phyloP scores from a whole-genome alignment of 1,140 invertebrate species.

The Physella acuta region DNA sequence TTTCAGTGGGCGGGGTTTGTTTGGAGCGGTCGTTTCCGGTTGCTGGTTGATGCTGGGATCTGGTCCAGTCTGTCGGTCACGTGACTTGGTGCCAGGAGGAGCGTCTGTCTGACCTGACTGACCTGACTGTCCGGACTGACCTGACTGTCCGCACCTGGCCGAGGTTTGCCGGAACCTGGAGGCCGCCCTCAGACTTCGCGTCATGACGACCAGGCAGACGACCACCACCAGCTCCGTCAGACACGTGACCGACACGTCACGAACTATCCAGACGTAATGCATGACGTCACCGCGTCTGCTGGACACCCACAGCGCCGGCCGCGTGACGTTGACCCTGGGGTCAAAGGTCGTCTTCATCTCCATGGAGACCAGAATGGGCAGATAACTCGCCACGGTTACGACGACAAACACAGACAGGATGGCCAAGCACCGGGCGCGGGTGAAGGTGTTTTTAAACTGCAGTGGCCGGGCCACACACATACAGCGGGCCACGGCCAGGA shows the following conservation, averaged over 20 bases:
- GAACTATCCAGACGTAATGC: not conserved
- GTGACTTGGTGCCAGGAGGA: not conserved
- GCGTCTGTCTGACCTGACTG: no score
- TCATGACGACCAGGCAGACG: not conserved
- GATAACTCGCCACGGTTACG: not conserved
- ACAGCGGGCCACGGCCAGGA: constrained; percentile 1
- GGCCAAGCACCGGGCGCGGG: not conserved
- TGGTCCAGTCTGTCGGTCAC: not conserved
- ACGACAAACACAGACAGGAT: not conserved
- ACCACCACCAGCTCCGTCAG: not conserved
- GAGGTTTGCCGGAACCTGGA: not conserved
- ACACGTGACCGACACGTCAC: not conserved
- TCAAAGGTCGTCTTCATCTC: not conserved
- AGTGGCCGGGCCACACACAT: constrained; percentile 15
- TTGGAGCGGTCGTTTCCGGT: no score
- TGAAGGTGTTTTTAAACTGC: not conserved
- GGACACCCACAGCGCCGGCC: not conserved
- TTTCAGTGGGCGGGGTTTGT: no score
- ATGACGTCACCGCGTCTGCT: not conserved
- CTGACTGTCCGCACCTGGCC: no score
- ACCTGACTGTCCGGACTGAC: no score
- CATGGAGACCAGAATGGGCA: not conserved
- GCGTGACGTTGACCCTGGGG: not conserved
- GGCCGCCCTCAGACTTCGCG: not conserved
- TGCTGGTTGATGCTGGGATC: not conserved